Percentiles rank a stretch among this genome's conserved stretches.
Evolutionary conservation across 2,888 invertebrate genomes (phyloP).

Genomic region (Brachyopa scutellaris): DNA sequence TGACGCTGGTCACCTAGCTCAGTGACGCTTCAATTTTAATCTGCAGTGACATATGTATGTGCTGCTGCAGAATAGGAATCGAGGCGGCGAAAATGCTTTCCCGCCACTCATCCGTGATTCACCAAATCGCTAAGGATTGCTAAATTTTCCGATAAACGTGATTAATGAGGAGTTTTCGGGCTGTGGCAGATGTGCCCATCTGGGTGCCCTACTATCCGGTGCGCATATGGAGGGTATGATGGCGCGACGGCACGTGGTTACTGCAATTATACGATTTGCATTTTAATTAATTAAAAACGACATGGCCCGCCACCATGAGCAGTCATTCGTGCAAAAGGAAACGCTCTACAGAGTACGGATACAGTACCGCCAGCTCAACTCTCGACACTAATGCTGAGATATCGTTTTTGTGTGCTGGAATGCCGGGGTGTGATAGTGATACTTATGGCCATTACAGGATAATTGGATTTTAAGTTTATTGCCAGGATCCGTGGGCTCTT

Average conservation of each 20-base stretch:
- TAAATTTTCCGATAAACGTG: slow-evolving; percentile 10
- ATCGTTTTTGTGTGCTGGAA: slow-evolving; percentile 35
- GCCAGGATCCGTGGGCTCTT: slow-evolving; percentile 39
- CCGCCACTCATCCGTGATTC: too few relatives aligned
- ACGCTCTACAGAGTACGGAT: slow-evolving; percentile 2
- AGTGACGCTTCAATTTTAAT: background rate
- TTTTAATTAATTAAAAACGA: slow-evolving; percentile 66
- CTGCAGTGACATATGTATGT: background rate
- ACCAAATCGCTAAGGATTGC: slow-evolving; percentile 1
- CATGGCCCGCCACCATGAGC: slow-evolving; percentile 11
- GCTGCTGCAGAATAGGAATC: too few relatives aligned
- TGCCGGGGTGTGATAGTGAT: slow-evolving; percentile 46
- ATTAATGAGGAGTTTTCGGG: slow-evolving; percentile 35
- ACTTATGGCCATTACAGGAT: slow-evolving; percentile 52
- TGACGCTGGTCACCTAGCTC: background rate
- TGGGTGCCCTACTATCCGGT: background rate
- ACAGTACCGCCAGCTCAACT: background rate
- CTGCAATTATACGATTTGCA: slow-evolving; percentile 60
- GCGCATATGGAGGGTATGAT: background rate
- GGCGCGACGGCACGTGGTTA: background rate
- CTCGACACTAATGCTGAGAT: slow-evolving; percentile 50
- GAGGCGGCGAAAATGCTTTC: too few relatives aligned
- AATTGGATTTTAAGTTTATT: slow-evolving; percentile 63
- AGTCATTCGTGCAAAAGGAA: background rate
- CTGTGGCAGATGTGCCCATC: slow-evolving; percentile 37